Evolutionary conservation across 2,113 vertebrate species (phyloP).

Genomic region (Oplegnathus fasciatus): DNA sequence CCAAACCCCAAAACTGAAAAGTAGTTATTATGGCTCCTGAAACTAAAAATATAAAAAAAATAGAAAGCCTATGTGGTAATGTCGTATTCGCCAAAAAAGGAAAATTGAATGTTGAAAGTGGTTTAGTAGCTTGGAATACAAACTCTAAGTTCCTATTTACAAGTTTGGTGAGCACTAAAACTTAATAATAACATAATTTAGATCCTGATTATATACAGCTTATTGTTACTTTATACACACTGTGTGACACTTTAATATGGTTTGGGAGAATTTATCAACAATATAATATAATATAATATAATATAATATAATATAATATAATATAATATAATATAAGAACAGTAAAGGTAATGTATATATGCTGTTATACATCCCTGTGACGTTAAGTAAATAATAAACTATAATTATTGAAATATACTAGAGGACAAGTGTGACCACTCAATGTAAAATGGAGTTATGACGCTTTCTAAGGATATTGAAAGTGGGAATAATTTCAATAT

Average conservation of each 20-base stretch:
- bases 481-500: conserved; percentile 22
- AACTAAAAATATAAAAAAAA: conserved; percentile 46
- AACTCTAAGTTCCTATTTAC: conserved; percentile 82
- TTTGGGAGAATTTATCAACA: not conserved
- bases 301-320: conserved; percentile 45
- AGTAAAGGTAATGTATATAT: not conserved
- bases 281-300: conserved; percentile 50
- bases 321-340: conserved; percentile 46
- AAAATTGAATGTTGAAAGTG: conserved; percentile 29
- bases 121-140: conserved; percentile 56
- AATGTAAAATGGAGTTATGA: conserved; percentile 8
- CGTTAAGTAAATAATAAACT: conserved; percentile 43
- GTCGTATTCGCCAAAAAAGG: conserved; percentile 12
- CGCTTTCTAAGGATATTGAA: conserved; percentile 54
- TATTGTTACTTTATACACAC: not conserved
- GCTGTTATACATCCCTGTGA: conserved; percentile 5
- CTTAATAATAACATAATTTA: conserved; percentile 22
- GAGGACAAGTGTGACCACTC: conserved; percentile 18
- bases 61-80: conserved; percentile 37
- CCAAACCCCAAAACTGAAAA: conserved; percentile 39
- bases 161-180: conserved; percentile 74
- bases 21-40: conserved; percentile 38
- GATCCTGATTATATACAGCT: not conserved
- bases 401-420: conserved; percentile 30
- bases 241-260: not conserved